Evolutionary conservation across 2,113 vertebrate species (phyloP).

Genomic region (Limanda limanda): DNA sequence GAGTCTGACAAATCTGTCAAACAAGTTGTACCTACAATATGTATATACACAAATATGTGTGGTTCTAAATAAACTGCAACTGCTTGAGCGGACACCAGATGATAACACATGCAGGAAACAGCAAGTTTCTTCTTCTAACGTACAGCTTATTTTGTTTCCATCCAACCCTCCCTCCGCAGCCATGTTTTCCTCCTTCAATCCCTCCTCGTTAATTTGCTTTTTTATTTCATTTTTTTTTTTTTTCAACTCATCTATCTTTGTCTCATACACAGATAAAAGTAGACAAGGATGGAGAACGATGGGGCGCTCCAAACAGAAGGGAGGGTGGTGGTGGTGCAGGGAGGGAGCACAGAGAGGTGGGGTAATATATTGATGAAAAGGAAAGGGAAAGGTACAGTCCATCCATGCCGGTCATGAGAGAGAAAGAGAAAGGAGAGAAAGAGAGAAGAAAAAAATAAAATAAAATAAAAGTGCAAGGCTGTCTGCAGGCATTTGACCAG

Average conservation of each 20-base stretch:
- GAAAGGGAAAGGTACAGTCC: conserved; percentile 53
- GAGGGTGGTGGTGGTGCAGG: conserved; percentile 42
- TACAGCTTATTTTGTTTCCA: conserved; percentile 33
- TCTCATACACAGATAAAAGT: conserved; percentile 35
- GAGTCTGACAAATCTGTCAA: conserved; percentile 30
- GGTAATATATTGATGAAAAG: conserved; percentile 48
- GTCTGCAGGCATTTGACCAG: conserved; percentile 78
- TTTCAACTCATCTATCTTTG: conserved; percentile 20
- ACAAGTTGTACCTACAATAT: conserved; percentile 11
- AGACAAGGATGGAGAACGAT: conserved; percentile 39
- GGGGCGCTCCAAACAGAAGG: conserved; percentile 37
- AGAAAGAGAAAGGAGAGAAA: conserved; percentile 53
- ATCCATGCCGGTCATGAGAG: conserved; percentile 73
- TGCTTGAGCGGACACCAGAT: conserved; percentile 42
- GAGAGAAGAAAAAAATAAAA: conserved; percentile 3
- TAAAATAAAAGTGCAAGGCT: conserved; percentile 55
- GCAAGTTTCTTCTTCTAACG: conserved; percentile 42
- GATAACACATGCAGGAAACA: conserved; percentile 62
- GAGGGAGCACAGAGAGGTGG: conserved; percentile 48
- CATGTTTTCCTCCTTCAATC: conserved; percentile 9
- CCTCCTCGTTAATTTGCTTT: background rate
- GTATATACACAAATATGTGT: conserved; percentile 1
- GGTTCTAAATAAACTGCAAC: conserved; percentile 35
- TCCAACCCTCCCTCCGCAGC: conserved; percentile 21
- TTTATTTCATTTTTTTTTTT: conserved; percentile 11